Percentiles rank a stretch among this genome's conserved stretches.
Evolutionary conservation across 2,888 invertebrate species (phyloP).

Genomic region (Conops quadrifasciatus): DNA sequence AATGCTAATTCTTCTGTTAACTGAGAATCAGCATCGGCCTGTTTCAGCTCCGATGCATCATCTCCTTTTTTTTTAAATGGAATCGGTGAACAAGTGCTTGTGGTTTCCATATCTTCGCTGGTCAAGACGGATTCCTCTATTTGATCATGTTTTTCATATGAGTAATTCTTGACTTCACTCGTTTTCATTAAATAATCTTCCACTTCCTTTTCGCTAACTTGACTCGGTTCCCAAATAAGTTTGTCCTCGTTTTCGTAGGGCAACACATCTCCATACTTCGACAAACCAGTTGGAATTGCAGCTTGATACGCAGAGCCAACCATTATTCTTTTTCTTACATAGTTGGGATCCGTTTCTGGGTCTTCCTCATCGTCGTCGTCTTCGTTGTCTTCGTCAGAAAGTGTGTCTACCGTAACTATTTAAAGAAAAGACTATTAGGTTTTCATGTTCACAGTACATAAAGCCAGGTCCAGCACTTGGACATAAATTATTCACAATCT

Average conservation of each 20-base stretch:
- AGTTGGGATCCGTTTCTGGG: conserved; percentile 55
- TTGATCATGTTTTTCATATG: conserved; percentile 38
- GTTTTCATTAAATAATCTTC: conserved; percentile 78
- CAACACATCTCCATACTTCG: conserved; percentile 91
- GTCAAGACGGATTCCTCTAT: conserved; percentile 26
- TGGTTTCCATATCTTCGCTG: conserved; percentile 1
- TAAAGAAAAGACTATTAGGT: background rate
- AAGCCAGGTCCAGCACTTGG: background rate
- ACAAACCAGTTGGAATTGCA: conserved; percentile 88
- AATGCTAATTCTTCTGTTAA: background rate
- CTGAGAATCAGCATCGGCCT: background rate
- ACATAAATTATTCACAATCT: background rate
- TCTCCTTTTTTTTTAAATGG: background rate
- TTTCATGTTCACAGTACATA: background rate
- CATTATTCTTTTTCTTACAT: conserved; percentile 77
- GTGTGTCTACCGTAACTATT: conserved; percentile 47
- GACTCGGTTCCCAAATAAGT: conserved; percentile 89
- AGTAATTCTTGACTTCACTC: conserved; percentile 52
- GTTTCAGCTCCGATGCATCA: background rate
- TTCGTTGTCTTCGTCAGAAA: conserved; percentile 76
- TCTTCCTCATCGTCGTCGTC: conserved; percentile 49
- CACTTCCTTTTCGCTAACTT: conserved; percentile 75
- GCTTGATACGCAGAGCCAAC: conserved; percentile 95
- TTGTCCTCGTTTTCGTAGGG: conserved; percentile 96
- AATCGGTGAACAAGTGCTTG: background rate